Base-by-base conservation (phyloP, 2,797 vertebrate species). In the Cossypha niveicapilla region DNA sequence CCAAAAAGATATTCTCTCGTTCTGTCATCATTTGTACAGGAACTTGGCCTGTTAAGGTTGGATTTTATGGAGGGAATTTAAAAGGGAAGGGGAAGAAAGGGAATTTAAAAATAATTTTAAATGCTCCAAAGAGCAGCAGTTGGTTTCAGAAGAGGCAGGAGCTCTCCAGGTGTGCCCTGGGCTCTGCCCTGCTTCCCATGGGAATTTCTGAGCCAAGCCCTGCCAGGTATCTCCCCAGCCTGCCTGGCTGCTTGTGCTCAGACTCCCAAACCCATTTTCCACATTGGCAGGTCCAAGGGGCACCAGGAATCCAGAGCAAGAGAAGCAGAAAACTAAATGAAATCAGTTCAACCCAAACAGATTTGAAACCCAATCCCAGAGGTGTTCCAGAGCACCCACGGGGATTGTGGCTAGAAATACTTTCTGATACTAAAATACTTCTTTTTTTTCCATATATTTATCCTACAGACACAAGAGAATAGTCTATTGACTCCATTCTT, bases 311-410 rank as follows among this genome's bases (percentile, higher is more conserved):
- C 6, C 6, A 39, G n/a, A 39, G 10, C 18, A 12, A 10, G 0
- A 22, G 27, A 28, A 51, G 3, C 3, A 57, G 10, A n/a, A 41
- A 56, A 51, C 30, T 1, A 30, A 75, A 65, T 5, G 2, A 37
- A 53, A 25, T 9, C 44, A 13, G 6, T 16, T 14, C 30, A 34
- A 75, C 22, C 27, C 58, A 15, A 53, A 42, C 2, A 17, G 50
- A 47, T 51, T n/a, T 47, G 24, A 71, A 78, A 39, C 11, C 18
- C 0, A 5, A 0, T 1, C 32, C 51, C 35, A 48, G 37, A 65
- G 11, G 18, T 3, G 3, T 7, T 19, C 27, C 17, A 16, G 10
- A 9, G 44, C 37, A 50, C 28, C 23, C 57, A 23, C 0, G 0
- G 68, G 18, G 13, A 3, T 28, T 19, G 32, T 3, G 61, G 16